Conservation (phyloP, 2,113 vertebrate species). For the Brachyhypopomus occidentalis region DNA sequence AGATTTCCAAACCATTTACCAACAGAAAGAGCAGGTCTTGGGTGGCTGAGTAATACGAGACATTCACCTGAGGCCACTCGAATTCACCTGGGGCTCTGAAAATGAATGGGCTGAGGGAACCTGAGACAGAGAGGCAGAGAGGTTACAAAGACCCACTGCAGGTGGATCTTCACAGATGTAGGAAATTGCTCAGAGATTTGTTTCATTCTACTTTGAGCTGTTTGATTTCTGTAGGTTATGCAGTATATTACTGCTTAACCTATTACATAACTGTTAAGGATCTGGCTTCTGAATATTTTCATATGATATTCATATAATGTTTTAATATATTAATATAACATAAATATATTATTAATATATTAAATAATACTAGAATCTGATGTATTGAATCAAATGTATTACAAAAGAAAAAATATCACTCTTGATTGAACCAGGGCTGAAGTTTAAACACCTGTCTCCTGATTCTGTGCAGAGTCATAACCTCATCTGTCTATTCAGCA, state of each 20-base stretch:
- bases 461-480: neutral
- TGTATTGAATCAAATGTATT: neutral
- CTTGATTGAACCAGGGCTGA: neutral
- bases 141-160: slow-evolving; percentile 46
- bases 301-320: no score
- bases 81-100: slow-evolving; percentile 54
- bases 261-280: no score
- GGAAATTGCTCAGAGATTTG: slow-evolving; percentile 63
- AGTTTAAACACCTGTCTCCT: neutral
- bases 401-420: neutral
- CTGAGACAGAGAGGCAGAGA: slow-evolving; percentile 37
- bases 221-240: neutral
- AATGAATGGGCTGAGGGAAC: slow-evolving; percentile 59
- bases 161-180: slow-evolving; percentile 64
- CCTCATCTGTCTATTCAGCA: neutral
- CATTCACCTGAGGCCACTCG: slow-evolving; percentile 52
- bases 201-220: slow-evolving; percentile 2
- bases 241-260: neutral
- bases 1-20: slow-evolving; percentile 6
- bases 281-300: no score
- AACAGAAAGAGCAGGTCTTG: slow-evolving; percentile 38
- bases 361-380: neutral
- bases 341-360: no score
- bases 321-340: no score
- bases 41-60: slow-evolving; percentile 68